Base-by-base conservation (phyloP, 2,113 vertebrate genomes). In the Pygoscelis adeliae region DNA sequence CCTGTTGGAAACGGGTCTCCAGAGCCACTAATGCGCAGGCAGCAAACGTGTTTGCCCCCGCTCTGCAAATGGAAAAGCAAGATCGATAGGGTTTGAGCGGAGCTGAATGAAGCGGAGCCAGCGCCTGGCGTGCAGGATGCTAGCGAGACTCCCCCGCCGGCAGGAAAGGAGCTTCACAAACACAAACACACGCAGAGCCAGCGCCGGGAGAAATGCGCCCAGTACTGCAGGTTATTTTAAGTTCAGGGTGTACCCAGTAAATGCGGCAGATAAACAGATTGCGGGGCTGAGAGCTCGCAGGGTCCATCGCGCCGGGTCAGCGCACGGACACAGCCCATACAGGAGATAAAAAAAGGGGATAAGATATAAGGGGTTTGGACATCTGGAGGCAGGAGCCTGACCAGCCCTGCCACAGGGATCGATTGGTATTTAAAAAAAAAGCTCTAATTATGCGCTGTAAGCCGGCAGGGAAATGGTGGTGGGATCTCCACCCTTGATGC, bases 291-390 rank as follows among this genome's bases (percentile, higher is more conserved):
- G 32, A 27, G 32, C 18, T 71, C n/a, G 2, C 29, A 5, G 73
- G 40, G 65, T 3, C 44, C 12, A 1, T 20, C 3, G 2, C 1
- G 7, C 6, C 0, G 2, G 56, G 32, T n/a, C 66, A 36, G n/a
- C 0, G 15, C 47, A 1, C 0, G 36, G 80, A 36, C n/a, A 19
- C 58, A 14, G 71, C 44, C 61, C 16, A 2, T 1, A 3, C 2
- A 22, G 40, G 4, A 5, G 6, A 42, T 3, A 6, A 11, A 42
- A 18, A 29, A 30, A 1, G 49, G 49, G 47, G 56, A 10, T 23
- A 32, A 34, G 18, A 1, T 2, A 6, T 0, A 4, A 72, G 5
- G n/a, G 50, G 19, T 30, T 53, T 40, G 87, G 78, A 0, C 32
- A 4, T 30, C 53, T 46, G 59, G 53, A 47, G 12, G 56, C 34